These are phyloP conservation scores for Poeciliopsis turneri DNA, from an alignment of 2,797 vertebrate species.

Conservation along the genomic window DNA sequence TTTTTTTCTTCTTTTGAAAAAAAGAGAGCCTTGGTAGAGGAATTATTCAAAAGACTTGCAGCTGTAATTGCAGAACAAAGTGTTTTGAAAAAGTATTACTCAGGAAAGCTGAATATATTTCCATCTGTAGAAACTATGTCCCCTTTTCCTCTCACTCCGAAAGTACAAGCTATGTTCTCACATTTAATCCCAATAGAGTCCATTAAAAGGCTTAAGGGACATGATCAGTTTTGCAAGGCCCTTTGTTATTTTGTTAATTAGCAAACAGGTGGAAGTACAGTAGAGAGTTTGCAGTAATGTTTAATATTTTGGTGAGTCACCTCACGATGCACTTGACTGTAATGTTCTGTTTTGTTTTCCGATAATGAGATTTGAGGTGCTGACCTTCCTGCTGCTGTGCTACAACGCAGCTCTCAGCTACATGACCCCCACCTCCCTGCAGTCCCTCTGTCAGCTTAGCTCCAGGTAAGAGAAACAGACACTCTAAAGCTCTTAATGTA, in stretches of 20 bases:
- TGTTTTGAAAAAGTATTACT: background rate
- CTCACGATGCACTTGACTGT: background rate
- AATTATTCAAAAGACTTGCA: background rate
- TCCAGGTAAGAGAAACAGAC: slow-evolving; percentile 86
- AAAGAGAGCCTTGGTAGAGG: background rate
- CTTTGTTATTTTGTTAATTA: background rate
- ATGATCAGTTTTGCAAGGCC: background rate
- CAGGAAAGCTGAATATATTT: background rate
- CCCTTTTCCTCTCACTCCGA: background rate
- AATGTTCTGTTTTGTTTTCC: slow-evolving; percentile 36
- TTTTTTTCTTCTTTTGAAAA: background rate
- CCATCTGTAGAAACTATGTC: background rate
- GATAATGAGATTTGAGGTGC: slow-evolving; percentile 90
- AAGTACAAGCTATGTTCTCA: background rate
- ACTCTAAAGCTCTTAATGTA: slow-evolving; percentile 5
- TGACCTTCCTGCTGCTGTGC: slow-evolving; percentile 95
- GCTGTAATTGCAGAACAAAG: background rate
- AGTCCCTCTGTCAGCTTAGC: slow-evolving; percentile 94
- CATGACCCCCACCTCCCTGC: slow-evolving; percentile 92
- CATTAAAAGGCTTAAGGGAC: background rate
- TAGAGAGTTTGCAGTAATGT: background rate
- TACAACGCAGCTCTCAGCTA: slow-evolving; percentile 96
- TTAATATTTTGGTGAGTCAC: background rate
- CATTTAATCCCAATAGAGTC: background rate
- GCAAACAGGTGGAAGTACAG: background rate